Base-by-base conservation (phyloP, 2,888 invertebrate genomes). In the Athalia rosae region DNA sequence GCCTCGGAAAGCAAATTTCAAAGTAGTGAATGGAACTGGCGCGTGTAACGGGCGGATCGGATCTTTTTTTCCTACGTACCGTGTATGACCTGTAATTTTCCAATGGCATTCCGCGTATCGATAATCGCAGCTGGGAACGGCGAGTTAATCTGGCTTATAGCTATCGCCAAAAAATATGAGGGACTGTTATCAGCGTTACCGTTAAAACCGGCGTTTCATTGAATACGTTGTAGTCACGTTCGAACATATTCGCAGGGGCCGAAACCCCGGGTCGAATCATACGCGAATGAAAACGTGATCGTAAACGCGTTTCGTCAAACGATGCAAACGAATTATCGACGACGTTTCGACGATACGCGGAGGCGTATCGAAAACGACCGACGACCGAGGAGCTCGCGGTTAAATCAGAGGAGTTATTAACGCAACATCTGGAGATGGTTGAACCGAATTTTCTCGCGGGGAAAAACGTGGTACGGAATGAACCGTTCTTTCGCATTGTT, bases 371-470 rank as follows among this genome's bases (percentile, higher is more conserved):
- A 9, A 69, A 8, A 58, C 56, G 1, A 3, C 67, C 28, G 50
- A 45, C 4, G 9, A n/a, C 4, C 50, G 11, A 4, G 11, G 41
- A n/a, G 5, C 47, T n/a, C 41, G 50, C 15, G 67, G 67, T 48
- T 9, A 28, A 53, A 67, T 50, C 13, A 41, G 71, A 71, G 71
- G 62, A 47, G 61, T 74, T 13, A 74, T 74, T 74, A 62, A 74
- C 62, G 74, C 48, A 11, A 41, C n/a, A 61, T 74, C 61, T 61
- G 62, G 47, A 50, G 61, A 62, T 74, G 62, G 74, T 74, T 61
- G 74, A n/a, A n/a, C n/a, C 28, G 28, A 28, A 28, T 61, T 62
- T 11, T 28, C 8, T n/a, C 11, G 67, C 9, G n/a, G 28, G 43
- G 45, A 71, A 45, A 28, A 71, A 13, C 8, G 71, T 13, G 8